A percentile compares a stretch with the other conserved stretches of the same genome.
Evolutionary conservation across 2,113 vertebrate species (phyloP).

Genomic region (Cinclus mexicanus): DNA sequence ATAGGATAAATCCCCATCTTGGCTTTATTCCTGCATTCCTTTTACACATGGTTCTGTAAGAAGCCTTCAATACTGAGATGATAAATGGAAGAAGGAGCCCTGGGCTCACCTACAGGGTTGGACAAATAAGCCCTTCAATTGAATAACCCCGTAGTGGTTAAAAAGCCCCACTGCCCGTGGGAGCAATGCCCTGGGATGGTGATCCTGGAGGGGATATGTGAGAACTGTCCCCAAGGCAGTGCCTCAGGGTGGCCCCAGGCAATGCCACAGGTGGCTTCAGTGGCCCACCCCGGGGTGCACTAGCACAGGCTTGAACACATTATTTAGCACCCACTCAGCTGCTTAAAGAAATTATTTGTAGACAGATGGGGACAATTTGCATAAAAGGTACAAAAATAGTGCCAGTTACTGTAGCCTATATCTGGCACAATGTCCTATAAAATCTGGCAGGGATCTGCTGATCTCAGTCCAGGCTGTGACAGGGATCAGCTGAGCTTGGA

Average conservation of each 20-base stretch:
- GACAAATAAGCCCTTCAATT: background rate
- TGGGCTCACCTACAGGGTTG: background rate
- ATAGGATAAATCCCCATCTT: background rate
- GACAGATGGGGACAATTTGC: background rate
- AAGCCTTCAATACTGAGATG: background rate
- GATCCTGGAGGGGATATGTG: background rate
- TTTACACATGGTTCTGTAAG: background rate
- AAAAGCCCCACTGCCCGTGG: background rate
- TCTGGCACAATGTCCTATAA: background rate
- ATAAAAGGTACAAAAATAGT: conserved; percentile 5
- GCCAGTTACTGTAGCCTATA: background rate
- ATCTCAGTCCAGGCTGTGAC: too few species aligned
- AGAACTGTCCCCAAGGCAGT: background rate
- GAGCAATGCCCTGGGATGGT: background rate
- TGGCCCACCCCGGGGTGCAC: background rate
- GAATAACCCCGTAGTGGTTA: too few species aligned
- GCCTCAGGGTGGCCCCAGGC: background rate
- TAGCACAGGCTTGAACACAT: background rate
- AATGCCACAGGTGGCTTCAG: background rate
- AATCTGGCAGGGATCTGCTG: background rate
- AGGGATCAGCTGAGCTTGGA: background rate
- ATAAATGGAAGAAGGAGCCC: background rate
- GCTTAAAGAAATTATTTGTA: background rate
- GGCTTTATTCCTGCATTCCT: background rate
- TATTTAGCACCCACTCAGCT: background rate